Evolutionary conservation across 2,888 invertebrate genomes (phyloP).

Genomic region (Drosophila lacicola): DNA sequence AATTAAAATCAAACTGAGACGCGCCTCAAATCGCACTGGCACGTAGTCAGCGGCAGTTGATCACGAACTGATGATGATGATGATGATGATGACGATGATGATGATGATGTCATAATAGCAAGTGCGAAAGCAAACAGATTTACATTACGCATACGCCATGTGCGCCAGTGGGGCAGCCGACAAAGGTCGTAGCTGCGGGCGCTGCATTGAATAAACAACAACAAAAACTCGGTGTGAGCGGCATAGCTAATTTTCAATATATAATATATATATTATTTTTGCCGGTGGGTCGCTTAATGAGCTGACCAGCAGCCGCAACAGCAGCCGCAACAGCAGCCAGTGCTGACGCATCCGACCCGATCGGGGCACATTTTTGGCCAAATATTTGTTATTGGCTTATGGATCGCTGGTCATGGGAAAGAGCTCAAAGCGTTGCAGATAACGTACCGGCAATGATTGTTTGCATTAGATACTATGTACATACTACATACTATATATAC

Average conservation of each 20-base stretch:
- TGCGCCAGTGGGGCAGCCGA: conserved; percentile 41
- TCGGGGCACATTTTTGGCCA: conserved; percentile 18
- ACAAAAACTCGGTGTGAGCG: conserved; percentile 24
- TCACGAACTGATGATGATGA: conserved; percentile 8
- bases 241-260: conserved; percentile 55
- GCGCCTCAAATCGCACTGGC: conserved; percentile 29
- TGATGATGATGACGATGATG: conserved; percentile 1
- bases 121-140: conserved; percentile 30
- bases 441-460: conserved; percentile 19
- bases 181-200: conserved; percentile 43
- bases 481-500: neutral
- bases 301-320: conserved; percentile 24
- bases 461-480: conserved; percentile 28
- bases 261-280: neutral
- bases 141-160: conserved; percentile 73
- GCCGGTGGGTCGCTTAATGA: conserved; percentile 39
- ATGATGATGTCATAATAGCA: conserved; percentile 42
- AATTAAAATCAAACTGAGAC: conserved; percentile 20
- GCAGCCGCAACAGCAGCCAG: conserved; percentile 5
- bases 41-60: conserved; percentile 23
- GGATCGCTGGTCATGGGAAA: conserved; percentile 40
- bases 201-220: conserved; percentile 72
- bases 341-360: conserved; percentile 9
- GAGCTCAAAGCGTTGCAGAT: conserved; percentile 34
- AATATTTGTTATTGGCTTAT: conserved; percentile 37